These are phyloP conservation scores for Heptranchias perlo DNA, from an alignment of 2,113 vertebrate species.

Conservation along the genomic window DNA sequence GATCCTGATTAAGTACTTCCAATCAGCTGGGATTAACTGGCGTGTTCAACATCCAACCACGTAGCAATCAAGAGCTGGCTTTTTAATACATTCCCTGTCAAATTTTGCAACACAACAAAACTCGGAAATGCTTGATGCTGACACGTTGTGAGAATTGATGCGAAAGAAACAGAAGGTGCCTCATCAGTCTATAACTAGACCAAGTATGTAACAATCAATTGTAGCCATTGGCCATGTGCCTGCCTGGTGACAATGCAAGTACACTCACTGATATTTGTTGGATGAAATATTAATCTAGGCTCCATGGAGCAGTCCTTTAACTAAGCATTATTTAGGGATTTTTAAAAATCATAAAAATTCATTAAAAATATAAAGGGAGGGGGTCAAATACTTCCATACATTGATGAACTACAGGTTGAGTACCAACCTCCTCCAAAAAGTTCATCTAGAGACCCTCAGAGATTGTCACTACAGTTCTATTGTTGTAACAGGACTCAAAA, in stretches of 20 bases:
- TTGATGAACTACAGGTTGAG: neutral
- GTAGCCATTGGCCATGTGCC: neutral
- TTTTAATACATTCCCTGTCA: neutral
- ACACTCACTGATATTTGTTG: neutral
- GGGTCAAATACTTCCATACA: neutral
- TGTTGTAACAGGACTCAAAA: neutral
- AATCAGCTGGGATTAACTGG: neutral
- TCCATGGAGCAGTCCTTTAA: neutral
- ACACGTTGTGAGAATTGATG: neutral
- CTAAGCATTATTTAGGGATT: neutral
- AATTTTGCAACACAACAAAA: neutral
- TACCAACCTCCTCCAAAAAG: neutral
- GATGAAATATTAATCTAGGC: neutral
- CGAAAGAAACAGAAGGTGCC: neutral
- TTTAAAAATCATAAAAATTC: neutral
- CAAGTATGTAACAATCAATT: neutral
- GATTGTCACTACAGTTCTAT: neutral
- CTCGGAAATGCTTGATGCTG: neutral
- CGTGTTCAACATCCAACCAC: neutral
- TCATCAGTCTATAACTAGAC: neutral
- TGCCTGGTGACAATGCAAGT: neutral
- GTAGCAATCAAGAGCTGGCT: neutral
- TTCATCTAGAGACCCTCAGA: neutral
- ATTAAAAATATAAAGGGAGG: neutral
- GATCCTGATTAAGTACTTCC: neutral